phyloP scores from a whole-genome alignment of 30 jellyfish, hydroid and myxozoan species.

The Aurelia aurita complex sp. Pacific region DNA sequence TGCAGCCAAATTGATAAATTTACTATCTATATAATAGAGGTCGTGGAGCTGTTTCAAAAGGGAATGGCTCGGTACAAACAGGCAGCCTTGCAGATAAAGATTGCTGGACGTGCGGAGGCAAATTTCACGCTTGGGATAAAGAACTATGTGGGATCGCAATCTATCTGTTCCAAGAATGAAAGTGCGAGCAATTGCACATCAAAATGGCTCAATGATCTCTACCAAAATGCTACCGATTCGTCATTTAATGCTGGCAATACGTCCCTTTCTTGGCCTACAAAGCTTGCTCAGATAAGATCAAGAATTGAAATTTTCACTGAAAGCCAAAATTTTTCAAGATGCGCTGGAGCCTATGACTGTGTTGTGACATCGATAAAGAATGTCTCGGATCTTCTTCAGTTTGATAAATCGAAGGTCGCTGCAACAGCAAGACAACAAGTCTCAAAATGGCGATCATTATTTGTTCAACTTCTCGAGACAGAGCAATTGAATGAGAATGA shows the following conservation, averaged over 20 bases:
- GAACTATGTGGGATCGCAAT: not conserved
- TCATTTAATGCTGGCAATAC: not conserved
- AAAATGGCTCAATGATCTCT: conserved; percentile 27
- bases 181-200: conserved; percentile 24
- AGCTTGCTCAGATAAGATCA: conserved; percentile 23
- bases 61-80: conserved; percentile 16
- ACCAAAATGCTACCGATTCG: not conserved
- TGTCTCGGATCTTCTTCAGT: conserved; percentile 16
- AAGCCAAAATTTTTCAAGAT: conserved; percentile 23
- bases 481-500: not conserved
- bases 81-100: conserved; percentile 1
- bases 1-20: conserved; percentile 18
- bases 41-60: not conserved
- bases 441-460: conserved; percentile 23
- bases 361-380: conserved; percentile 15
- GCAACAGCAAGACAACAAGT: conserved; percentile 18
- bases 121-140: conserved; percentile 22
- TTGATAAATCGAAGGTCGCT: conserved; percentile 36
- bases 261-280: conserved; percentile 40
- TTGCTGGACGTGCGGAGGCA: conserved; percentile 5
- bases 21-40: conserved; percentile 21
- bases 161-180: not conserved
- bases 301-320: conserved; percentile 28
- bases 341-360: conserved; percentile 61
- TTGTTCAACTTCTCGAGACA: conserved; percentile 16